phyloP scores from a whole-genome alignment of 2,113 vertebrate species.

The Mohoua ochrocephala region DNA sequence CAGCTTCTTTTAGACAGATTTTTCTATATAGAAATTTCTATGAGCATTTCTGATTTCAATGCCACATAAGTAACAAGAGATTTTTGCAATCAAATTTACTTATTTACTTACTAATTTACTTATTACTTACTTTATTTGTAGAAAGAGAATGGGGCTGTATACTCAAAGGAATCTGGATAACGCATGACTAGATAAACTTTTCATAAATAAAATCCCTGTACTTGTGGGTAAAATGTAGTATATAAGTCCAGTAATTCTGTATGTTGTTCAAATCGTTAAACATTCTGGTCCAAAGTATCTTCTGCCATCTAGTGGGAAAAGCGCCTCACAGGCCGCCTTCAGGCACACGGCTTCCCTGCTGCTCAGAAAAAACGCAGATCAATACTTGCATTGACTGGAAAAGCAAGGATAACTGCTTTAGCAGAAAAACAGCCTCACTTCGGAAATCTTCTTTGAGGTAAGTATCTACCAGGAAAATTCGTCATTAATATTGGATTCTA shows the following conservation, averaged over 20 bases:
- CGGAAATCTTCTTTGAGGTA: background rate
- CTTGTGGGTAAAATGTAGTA: background rate
- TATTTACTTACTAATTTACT: background rate
- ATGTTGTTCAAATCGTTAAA: background rate
- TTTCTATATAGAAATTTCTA: background rate
- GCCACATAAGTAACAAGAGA: rapidly evolving
- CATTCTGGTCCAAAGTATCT: constrained; percentile 3
- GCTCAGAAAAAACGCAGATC: background rate
- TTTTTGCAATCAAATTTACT: background rate
- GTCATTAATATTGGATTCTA: background rate
- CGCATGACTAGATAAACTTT: background rate
- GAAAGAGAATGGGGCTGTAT: background rate
- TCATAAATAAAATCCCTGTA: background rate
- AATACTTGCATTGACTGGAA: background rate
- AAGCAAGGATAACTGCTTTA: background rate
- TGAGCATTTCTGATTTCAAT: background rate
- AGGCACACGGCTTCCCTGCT: background rate
- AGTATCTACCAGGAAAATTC: background rate
- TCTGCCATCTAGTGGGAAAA: constrained; percentile 66
- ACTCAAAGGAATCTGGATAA: background rate
- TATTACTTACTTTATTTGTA: background rate
- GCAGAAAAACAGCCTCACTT: background rate
- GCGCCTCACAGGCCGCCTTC: background rate
- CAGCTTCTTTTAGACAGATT: background rate
- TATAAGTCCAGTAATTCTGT: background rate